Percentiles rank a stretch among this genome's conserved stretches.
phyloP scores from a whole-genome alignment of 2,113 vertebrate genomes.

The Baryphthengus martii region DNA sequence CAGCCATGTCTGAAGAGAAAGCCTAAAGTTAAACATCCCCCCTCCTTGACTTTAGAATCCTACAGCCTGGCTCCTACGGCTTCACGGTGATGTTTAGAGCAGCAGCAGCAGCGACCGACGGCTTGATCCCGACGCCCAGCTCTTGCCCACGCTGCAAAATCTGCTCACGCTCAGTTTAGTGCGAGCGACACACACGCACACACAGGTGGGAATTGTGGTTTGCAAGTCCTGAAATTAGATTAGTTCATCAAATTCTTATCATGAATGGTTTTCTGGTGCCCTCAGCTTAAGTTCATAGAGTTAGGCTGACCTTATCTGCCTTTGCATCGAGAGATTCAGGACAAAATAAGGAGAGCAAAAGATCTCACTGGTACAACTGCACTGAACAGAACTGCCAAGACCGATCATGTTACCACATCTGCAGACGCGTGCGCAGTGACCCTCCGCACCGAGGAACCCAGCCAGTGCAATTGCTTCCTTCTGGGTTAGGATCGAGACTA shows the following conservation, averaged over 20 bases:
- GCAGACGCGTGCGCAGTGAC: conserved; percentile 9
- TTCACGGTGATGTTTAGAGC: background rate
- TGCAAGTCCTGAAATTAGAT: background rate
- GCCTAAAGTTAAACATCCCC: background rate
- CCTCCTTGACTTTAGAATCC: background rate
- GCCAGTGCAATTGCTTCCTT: conserved; percentile 5
- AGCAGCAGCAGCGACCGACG: fast-evolving
- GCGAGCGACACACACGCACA: fast-evolving
- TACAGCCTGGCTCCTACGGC: background rate
- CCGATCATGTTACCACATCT: conserved; percentile 53
- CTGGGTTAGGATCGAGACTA: background rate
- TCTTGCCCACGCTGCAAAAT: background rate
- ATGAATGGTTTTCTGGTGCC: background rate
- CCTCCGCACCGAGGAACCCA: background rate
- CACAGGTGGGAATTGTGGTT: background rate
- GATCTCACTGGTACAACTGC: background rate
- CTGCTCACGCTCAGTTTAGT: background rate
- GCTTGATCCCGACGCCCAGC: background rate
- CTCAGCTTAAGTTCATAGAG: background rate
- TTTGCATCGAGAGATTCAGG: background rate
- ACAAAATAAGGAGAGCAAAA: background rate
- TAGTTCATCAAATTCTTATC: background rate
- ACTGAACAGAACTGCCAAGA: conserved; percentile 30
- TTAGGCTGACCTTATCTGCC: conserved; percentile 14
- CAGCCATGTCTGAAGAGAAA: background rate